phyloP scores from a whole-genome alignment of 2,113 vertebrate genomes.

The Astatoreochromis straeleni region DNA sequence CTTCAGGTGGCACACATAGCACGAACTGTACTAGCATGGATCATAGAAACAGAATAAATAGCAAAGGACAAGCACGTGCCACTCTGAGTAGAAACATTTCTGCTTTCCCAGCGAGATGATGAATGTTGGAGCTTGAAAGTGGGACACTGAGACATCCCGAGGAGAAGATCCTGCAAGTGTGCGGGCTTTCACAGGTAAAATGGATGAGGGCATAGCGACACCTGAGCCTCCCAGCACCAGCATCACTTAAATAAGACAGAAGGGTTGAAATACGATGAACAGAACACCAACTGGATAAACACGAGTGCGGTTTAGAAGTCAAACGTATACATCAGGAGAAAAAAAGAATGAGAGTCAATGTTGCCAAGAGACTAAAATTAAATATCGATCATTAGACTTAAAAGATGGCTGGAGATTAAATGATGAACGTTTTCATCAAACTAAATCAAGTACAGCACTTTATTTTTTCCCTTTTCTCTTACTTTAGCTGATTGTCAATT shows the following conservation, averaged over 20 bases:
- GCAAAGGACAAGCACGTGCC: neutral
- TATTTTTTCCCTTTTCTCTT: neutral
- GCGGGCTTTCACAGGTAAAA: neutral
- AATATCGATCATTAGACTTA: neutral
- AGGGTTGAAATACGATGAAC: neutral
- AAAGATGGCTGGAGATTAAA: neutral
- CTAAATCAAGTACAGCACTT: neutral
- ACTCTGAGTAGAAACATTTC: neutral
- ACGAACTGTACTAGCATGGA: neutral
- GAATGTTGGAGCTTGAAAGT: neutral
- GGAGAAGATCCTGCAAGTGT: neutral
- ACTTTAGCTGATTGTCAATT: neutral
- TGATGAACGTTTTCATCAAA: neutral
- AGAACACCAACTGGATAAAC: neutral
- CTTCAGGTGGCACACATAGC: neutral
- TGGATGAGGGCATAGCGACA: neutral
- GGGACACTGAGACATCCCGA: neutral
- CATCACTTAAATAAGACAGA: neutral
- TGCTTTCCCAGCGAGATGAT: neutral
- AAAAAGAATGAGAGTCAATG: neutral
- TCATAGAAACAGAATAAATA: neutral
- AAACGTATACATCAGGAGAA: neutral
- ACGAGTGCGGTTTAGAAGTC: neutral
- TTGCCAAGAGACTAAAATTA: neutral
- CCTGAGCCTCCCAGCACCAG: neutral